Conservation (phyloP, 2,113 vertebrate genomes). For the Tonatia bakeri region DNA sequence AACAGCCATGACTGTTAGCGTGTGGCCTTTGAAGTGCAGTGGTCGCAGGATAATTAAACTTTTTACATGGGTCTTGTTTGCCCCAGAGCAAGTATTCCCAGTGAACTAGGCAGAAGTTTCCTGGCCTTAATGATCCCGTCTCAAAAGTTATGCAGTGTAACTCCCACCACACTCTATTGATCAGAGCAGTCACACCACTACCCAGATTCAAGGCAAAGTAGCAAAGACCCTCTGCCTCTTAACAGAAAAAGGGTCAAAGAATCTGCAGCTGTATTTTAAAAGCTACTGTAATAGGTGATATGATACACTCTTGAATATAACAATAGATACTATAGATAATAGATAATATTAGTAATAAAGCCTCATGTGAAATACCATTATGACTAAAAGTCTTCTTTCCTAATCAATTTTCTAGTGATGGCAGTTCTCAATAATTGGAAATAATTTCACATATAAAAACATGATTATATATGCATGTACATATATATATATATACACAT, state of each 20-base stretch:
- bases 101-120: neutral
- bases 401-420: neutral
- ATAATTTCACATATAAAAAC: neutral
- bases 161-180: neutral
- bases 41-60: neutral
- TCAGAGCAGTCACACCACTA: neutral
- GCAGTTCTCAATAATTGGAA: neutral
- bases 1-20: neutral
- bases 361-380: neutral
- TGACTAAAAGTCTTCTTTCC: neutral
- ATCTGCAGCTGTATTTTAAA: neutral
- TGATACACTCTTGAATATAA: neutral
- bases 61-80: neutral
- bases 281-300: neutral
- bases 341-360: neutral
- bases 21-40: neutral
- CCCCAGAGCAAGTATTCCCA: neutral
- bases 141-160: neutral
- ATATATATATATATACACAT: neutral
- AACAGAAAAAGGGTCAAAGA: neutral
- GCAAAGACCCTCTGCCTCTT: neutral
- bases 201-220: neutral
- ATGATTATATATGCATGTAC: neutral
- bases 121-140: neutral
- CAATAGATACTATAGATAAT: neutral